phyloP scores from a whole-genome alignment of 2,113 vertebrate species.

The Seriola rivoliana region DNA sequence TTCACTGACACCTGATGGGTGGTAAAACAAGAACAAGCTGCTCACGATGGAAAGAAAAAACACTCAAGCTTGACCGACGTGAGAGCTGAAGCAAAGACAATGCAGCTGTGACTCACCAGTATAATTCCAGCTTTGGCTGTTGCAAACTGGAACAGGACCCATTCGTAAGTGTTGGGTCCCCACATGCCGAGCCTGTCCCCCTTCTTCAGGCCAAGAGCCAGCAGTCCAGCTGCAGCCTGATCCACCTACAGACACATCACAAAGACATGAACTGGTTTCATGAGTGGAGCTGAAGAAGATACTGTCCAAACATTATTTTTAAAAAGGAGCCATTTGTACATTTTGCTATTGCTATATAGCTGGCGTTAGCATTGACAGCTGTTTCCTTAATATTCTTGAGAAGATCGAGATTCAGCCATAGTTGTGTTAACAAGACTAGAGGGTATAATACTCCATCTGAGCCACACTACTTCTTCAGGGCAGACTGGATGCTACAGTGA shows the following conservation, averaged over 20 bases:
- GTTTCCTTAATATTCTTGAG: too few relatives aligned
- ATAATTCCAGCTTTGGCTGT: constrained; percentile 94
- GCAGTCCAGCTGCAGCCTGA: constrained; percentile 89
- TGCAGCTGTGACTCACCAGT: constrained; percentile 85
- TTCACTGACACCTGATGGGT: constrained; percentile 91
- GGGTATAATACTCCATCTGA: too few relatives aligned
- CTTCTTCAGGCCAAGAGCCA: constrained; percentile 90
- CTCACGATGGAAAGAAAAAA: not conserved
- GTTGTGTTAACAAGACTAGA: too few relatives aligned
- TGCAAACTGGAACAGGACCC: constrained; percentile 93
- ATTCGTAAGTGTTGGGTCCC: constrained; percentile 94
- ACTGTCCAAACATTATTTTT: too few relatives aligned
- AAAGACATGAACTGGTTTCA: not conserved
- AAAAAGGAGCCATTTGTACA: too few relatives aligned
- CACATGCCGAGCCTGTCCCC: constrained; percentile 95
- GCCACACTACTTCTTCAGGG: too few relatives aligned
- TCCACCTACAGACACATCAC: constrained; percentile 86
- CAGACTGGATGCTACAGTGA: too few relatives aligned
- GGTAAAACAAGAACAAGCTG: constrained; percentile 1
- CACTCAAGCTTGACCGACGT: not conserved
- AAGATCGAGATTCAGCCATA: too few relatives aligned
- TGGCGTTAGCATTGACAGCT: too few relatives aligned
- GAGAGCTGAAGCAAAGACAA: not conserved
- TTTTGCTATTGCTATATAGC: too few relatives aligned
- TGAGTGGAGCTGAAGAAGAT: too few relatives aligned